Conservation (phyloP, 2,888 invertebrate species). For the Metacarcinus magister region DNA sequence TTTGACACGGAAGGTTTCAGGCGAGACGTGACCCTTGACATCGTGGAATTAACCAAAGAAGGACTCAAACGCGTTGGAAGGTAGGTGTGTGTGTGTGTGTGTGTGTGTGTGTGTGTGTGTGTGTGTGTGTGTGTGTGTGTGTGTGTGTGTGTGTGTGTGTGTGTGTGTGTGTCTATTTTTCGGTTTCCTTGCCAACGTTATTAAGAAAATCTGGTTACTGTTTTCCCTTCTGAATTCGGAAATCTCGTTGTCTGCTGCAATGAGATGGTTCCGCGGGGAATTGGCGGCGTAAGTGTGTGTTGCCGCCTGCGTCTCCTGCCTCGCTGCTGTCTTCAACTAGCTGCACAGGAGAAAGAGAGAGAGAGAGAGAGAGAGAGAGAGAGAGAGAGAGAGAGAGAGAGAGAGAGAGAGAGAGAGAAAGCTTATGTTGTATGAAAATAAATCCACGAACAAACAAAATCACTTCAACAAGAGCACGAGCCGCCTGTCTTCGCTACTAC, state of each 20-base stretch:
- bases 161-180: background rate
- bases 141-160: background rate
- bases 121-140: background rate
- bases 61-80: slow-evolving; percentile 82
- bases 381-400: slow-evolving; percentile 2
- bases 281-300: too few species aligned
- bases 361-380: background rate
- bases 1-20: slow-evolving; percentile 85
- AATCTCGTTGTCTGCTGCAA: background rate
- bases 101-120: background rate
- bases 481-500: background rate
- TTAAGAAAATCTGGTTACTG: background rate
- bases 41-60: slow-evolving; percentile 85
- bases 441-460: background rate
- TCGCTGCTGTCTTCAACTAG: background rate
- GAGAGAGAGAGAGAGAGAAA: background rate
- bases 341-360: background rate
- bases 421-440: background rate
- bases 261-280: background rate
- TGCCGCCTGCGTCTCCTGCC: background rate
- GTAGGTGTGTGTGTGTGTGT: slow-evolving; percentile 65
- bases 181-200: background rate
- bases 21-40: slow-evolving; percentile 85
- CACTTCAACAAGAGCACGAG: too few species aligned
- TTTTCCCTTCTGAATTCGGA: background rate